Conservation (phyloP, 2,888 invertebrate genomes). For the Apodemia duryi region DNA sequence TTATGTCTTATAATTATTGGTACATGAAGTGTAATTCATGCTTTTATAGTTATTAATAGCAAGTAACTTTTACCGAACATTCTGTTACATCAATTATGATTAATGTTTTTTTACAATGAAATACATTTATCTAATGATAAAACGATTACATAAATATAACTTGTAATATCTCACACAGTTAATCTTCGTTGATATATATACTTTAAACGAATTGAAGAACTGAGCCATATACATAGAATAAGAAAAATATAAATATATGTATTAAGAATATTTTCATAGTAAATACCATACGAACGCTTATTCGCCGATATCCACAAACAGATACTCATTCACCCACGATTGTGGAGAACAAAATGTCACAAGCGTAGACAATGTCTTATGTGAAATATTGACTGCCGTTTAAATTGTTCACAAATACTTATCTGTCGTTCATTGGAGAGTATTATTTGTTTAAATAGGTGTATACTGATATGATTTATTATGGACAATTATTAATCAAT, state of each 20-base stretch:
- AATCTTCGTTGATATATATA: slow-evolving; percentile 13
- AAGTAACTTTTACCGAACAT: too few relatives aligned
- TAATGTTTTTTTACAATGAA: not conserved
- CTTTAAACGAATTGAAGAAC: slow-evolving; percentile 19
- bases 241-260: slow-evolving; percentile 35
- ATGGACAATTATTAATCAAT: not conserved
- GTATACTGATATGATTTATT: not conserved
- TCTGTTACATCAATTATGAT: not conserved
- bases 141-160: not conserved
- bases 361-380: slow-evolving; percentile 52
- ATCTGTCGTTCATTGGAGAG: not conserved
- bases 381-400: slow-evolving; percentile 28
- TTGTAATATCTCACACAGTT: slow-evolving; percentile 10
- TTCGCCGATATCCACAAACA: slow-evolving; percentile 38
- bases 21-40: not conserved
- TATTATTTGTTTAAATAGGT: not conserved
- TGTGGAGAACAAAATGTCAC: slow-evolving; percentile 65
- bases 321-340: slow-evolving; percentile 63
- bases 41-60: not conserved
- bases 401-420: not conserved
- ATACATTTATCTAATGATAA: not conserved
- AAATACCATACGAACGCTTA: slow-evolving; percentile 32
- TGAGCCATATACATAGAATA: slow-evolving; percentile 39
- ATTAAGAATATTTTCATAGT: slow-evolving; percentile 39
- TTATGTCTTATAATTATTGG: not conserved